Percentiles rank a stretch among this genome's conserved stretches.
phyloP scores from a whole-genome alignment of 2,113 vertebrate species.

The Halichoeres trimaculatus region DNA sequence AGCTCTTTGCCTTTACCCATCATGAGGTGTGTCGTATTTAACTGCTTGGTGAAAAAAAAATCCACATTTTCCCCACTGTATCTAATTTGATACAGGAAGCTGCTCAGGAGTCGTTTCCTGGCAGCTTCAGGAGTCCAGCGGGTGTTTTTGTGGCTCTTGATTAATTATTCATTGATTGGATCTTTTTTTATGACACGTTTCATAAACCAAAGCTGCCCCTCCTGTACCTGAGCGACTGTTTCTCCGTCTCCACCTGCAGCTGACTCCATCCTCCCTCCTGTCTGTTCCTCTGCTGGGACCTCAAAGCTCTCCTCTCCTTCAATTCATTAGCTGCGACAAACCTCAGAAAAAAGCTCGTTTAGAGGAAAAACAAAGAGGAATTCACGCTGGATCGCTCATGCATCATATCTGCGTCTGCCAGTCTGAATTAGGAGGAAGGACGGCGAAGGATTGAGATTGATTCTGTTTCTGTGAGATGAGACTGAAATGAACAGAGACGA shows the following conservation, averaged over 20 bases:
- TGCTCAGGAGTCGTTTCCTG: not conserved
- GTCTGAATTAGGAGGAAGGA: conserved; percentile 20
- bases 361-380: conserved; percentile 36
- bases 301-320: conserved; percentile 6
- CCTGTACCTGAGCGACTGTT: not conserved
- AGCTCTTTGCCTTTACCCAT: too few species aligned
- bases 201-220: not conserved
- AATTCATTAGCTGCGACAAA: conserved; percentile 54
- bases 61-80: too few species aligned
- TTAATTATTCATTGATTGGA: not conserved
- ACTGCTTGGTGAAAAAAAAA: too few species aligned
- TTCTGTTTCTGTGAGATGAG: conserved; percentile 31
- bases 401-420: conserved; percentile 56
- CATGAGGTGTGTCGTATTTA: too few species aligned
- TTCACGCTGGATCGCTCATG: conserved; percentile 37
- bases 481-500: conserved; percentile 29
- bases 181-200: not conserved
- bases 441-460: conserved; percentile 28
- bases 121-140: not conserved
- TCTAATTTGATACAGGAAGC: too few species aligned
- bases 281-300: conserved; percentile 13
- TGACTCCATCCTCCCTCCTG: not conserved
- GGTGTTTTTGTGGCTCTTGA: not conserved
- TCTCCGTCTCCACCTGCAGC: not conserved
- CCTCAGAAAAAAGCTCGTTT: conserved; percentile 43